Conservation (phyloP, 2,797 vertebrate species). For the Scomberomorus guttatus region DNA sequence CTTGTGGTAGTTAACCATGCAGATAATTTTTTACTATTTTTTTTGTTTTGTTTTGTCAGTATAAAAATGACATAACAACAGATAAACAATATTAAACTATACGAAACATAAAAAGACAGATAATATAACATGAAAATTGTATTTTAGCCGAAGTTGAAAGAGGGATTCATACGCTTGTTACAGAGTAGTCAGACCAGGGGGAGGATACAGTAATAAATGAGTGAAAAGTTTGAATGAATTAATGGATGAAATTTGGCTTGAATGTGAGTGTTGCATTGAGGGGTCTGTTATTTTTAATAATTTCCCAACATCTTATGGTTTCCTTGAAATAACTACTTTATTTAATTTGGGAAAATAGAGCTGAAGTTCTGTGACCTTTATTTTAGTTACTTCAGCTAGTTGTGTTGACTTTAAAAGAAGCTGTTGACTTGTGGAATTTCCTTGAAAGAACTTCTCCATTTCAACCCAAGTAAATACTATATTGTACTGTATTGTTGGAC, state of each 20-base stretch:
- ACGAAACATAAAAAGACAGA: too few species aligned
- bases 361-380: neutral
- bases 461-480: neutral
- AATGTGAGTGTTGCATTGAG: too few species aligned
- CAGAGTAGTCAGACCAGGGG: too few species aligned
- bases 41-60: too few species aligned
- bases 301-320: neutral
- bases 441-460: neutral
- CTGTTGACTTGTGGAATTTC: neutral
- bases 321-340: neutral
- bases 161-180: too few species aligned
- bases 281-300: neutral
- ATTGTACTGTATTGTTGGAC: neutral
- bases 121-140: too few species aligned
- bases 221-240: too few species aligned
- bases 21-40: neutral
- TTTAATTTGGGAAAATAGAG: neutral
- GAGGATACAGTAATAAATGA: too few species aligned
- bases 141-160: too few species aligned
- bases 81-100: too few species aligned
- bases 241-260: too few species aligned
- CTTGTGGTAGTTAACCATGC: neutral
- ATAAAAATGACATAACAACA: too few species aligned
- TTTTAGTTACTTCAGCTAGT: neutral
- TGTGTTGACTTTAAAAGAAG: neutral